Evolutionary conservation across 2,113 vertebrate species (phyloP).

Genomic region (Protobothrops mucrosquamatus): DNA sequence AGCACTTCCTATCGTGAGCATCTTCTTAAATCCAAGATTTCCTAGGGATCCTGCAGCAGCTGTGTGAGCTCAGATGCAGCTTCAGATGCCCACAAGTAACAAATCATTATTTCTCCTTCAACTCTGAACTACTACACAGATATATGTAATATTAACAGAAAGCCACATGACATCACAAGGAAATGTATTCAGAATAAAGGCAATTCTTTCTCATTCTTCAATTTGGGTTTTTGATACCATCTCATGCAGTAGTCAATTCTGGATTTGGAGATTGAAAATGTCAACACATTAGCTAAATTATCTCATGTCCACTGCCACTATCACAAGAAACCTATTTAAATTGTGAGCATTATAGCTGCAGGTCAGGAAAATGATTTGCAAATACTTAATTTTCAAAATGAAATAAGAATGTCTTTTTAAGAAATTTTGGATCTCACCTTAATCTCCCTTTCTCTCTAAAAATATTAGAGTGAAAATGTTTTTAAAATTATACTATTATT

Average conservation of each 20-base stretch:
- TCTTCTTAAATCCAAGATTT: background rate
- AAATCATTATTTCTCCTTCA: background rate
- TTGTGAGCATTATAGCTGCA: background rate
- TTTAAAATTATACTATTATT: conserved; percentile 11
- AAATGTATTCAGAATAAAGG: background rate
- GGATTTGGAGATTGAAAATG: background rate
- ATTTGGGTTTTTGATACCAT: background rate
- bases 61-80: background rate
- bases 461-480: background rate
- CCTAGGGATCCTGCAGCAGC: background rate
- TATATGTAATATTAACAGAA: background rate
- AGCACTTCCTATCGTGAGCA: background rate
- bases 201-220: background rate
- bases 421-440: background rate
- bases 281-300: background rate
- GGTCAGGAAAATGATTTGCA: background rate
- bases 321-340: background rate
- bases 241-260: background rate
- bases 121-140: background rate
- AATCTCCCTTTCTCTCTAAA: background rate
- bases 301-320: background rate
- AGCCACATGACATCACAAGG: background rate
- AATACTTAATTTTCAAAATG: background rate
- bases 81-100: background rate
- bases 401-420: background rate